Evolutionary conservation across 2,888 invertebrate species (phyloP).

Genomic region (Acleris sparsana): DNA sequence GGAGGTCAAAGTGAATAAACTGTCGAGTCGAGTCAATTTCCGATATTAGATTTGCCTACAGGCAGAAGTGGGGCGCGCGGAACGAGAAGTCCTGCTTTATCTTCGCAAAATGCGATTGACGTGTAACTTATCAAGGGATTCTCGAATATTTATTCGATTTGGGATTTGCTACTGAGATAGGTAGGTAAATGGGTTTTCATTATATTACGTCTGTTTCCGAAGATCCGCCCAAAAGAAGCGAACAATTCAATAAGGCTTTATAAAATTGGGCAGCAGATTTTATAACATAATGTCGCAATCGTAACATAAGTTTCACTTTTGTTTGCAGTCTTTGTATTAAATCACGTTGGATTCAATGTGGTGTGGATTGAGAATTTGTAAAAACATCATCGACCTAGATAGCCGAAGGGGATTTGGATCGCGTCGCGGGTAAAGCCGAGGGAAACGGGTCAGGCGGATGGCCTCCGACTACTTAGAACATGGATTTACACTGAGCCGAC

Average conservation of each 20-base stretch:
- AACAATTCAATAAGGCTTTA: constrained; percentile 22
- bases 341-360: not conserved
- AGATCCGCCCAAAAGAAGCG: not conserved
- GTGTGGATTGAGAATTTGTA: constrained; percentile 12
- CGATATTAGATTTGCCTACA: constrained; percentile 74
- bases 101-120: constrained; percentile 40
- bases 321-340: not conserved
- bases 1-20: constrained; percentile 70
- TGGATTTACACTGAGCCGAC: constrained; percentile 40
- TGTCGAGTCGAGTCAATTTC: constrained; percentile 67
- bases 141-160: constrained; percentile 28
- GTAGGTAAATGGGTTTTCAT: constrained; percentile 18
- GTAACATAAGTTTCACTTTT: too few relatives aligned
- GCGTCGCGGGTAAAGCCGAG: constrained; percentile 19
- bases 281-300: not conserved
- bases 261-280: not conserved
- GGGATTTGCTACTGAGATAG: constrained; percentile 20
- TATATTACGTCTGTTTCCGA: constrained; percentile 18
- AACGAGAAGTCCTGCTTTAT: constrained; percentile 49
- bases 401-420: constrained; percentile 27
- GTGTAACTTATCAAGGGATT: constrained; percentile 22
- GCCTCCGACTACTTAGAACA: constrained; percentile 37
- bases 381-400: constrained; percentile 36
- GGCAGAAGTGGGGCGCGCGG: constrained; percentile 52
- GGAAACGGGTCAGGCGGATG: constrained; percentile 26